phyloP scores from a whole-genome alignment of 2,113 vertebrate species.

The Baryphthengus martii region DNA sequence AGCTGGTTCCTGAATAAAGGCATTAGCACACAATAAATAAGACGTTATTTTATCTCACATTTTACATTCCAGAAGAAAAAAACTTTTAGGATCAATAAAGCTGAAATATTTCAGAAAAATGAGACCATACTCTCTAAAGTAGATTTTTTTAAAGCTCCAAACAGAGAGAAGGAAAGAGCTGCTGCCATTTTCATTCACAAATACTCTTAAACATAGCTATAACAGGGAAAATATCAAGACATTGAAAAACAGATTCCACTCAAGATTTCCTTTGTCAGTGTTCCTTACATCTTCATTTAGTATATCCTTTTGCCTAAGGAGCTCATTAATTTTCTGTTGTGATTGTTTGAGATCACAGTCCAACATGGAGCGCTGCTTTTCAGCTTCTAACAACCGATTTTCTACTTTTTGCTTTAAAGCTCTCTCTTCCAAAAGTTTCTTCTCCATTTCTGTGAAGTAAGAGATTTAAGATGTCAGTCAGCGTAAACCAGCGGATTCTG shows the following conservation, averaged over 20 bases:
- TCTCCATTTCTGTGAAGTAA: constrained; percentile 86
- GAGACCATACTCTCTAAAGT: neutral
- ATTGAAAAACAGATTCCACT: neutral
- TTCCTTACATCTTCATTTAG: constrained; percentile 88
- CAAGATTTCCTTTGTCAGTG: neutral
- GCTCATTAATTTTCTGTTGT: constrained; percentile 91
- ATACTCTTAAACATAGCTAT: neutral
- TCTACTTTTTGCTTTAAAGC: constrained; percentile 89
- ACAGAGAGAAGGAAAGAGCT: neutral
- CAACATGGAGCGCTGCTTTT: constrained; percentile 93
- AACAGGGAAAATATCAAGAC: neutral
- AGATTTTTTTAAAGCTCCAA: neutral
- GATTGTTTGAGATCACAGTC: constrained; percentile 97
- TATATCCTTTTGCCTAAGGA: constrained; percentile 88
- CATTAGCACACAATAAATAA: neutral
- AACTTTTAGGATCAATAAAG: neutral
- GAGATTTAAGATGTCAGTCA: neutral
- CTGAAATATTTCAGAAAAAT: neutral
- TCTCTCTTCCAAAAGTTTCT: constrained; percentile 92
- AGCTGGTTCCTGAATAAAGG: neutral
- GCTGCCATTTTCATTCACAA: neutral
- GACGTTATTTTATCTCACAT: too few species aligned
- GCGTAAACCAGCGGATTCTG: neutral
- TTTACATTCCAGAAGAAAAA: neutral
- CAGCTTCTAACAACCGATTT: constrained; percentile 90